Evolutionary conservation across 2,113 vertebrate species (phyloP).

Genomic region (Cisticola juncidis): DNA sequence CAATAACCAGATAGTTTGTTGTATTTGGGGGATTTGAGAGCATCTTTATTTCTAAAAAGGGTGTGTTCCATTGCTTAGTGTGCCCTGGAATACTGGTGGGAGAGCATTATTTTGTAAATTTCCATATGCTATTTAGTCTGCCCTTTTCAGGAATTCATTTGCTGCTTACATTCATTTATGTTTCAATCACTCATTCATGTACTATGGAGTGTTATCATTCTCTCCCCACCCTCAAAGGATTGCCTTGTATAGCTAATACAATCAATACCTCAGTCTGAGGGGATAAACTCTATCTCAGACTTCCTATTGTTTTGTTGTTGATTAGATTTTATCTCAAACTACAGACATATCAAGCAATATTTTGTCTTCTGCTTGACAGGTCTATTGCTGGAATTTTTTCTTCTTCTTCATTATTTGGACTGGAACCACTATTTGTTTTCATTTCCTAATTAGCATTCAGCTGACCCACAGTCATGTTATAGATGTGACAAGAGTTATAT

Average conservation of each 20-base stretch:
- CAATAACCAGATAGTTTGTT: background rate
- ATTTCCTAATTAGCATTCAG: conserved; percentile 45
- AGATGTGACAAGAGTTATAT: background rate
- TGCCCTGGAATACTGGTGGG: background rate
- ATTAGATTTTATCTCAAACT: conserved; percentile 53
- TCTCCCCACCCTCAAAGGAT: background rate
- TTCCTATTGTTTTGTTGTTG: conserved; percentile 28
- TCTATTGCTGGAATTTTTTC: conserved; percentile 4
- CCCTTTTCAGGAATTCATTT: conserved; percentile 56
- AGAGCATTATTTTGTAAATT: conserved; percentile 40
- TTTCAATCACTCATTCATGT: conserved; percentile 30
- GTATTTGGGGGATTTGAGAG: background rate
- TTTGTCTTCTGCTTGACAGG: conserved; percentile 33
- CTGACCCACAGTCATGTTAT: background rate
- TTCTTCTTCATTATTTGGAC: conserved; percentile 16
- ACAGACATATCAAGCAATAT: conserved; percentile 29
- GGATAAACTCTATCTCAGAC: conserved; percentile 13
- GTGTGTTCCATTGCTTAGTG: background rate
- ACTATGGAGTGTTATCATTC: background rate
- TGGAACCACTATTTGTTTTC: conserved; percentile 6
- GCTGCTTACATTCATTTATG: conserved; percentile 28
- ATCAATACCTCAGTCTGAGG: conserved; percentile 30
- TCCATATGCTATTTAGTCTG: conserved; percentile 8
- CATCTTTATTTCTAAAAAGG: background rate
- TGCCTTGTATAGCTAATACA: background rate